phyloP scores from a whole-genome alignment of 2,797 vertebrate genomes.

The Monodelphis domestica region DNA sequence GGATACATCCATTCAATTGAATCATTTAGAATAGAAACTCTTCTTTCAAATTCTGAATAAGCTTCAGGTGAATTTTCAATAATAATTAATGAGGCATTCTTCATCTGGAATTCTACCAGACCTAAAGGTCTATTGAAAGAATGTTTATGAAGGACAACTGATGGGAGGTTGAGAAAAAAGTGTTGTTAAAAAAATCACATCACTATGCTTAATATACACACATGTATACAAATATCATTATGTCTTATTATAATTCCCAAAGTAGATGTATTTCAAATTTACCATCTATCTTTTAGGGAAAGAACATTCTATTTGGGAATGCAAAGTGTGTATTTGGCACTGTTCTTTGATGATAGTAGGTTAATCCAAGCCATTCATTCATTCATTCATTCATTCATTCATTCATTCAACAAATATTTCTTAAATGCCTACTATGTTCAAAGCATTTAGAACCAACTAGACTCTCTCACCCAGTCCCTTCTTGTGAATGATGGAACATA shows the following conservation, averaged over 20 bases:
- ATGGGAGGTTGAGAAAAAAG: fast-evolving
- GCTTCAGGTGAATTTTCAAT: slow-evolving; percentile 37
- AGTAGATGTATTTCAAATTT: background rate
- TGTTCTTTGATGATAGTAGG: background rate
- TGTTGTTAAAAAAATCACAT: background rate
- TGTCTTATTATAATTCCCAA: background rate
- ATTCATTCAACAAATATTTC: background rate
- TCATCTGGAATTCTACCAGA: slow-evolving; percentile 5
- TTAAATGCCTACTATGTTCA: background rate
- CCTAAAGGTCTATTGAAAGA: slow-evolving; percentile 13
- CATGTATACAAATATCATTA: background rate
- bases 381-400: background rate
- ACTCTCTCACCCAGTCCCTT: background rate
- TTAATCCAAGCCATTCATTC: background rate
- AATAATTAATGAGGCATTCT: background rate
- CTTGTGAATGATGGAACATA: background rate
- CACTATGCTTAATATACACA: background rate
- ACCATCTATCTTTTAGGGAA: background rate
- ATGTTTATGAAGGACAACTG: slow-evolving; percentile 26
- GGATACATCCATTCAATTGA: slow-evolving; percentile 49
- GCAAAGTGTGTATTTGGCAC: background rate
- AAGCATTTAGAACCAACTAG: background rate
- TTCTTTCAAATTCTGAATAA: slow-evolving; percentile 61
- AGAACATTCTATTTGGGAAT: background rate
- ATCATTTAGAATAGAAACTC: slow-evolving; percentile 41